Base-by-base conservation (phyloP, 2,797 vertebrate genomes). In the Anisognathus igniventris region DNA sequence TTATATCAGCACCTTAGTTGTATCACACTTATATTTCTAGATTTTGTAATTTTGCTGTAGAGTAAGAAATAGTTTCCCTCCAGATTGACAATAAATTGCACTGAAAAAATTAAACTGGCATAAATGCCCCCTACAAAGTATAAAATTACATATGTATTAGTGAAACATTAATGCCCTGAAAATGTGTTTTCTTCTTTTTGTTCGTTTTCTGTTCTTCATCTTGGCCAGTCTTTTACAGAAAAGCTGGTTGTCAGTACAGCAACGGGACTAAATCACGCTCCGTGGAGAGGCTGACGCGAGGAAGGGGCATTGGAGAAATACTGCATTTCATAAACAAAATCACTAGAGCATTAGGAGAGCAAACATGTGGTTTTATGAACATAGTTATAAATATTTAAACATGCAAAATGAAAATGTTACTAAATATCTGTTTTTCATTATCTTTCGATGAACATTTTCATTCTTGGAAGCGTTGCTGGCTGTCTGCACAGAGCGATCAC, bases 381-480 rank as follows among this genome's bases (percentile, higher is more conserved):
- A 96, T 86, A 91, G 91, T 94, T 96, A 97, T 98, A 96, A 98
- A 98, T 98, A 98, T 98, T 98, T 98, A 98, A 98, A 97, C 95
- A 97, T 70, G 83, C 91, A 97, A 97, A 97, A 97, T 98, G 97
- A 97, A 98, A 98, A 97, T 95, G 96, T 98, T 98, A 93, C 98
- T 97, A 98, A 97, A 97, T 97, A 95, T 91, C 94, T 96, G 95
- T 76, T 96, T 96, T 98, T 97, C 90, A 97, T 97, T 97, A 97
- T 97, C 91, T 97, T 96, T 70, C 64, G 45, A 88, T 91, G 93
- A 97, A 95, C 93, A 75, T 92, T 97, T 91, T 96, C 96, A 92
- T 95, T 96, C 90, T 93, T 96, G 93, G 96, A 97, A 96, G 86
- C 76, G 25, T 93, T 91, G 94, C 96, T 93, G 65, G 92, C 96